Evolutionary conservation across 2,797 vertebrate species (phyloP).

Genomic region (Pagetopsis macropterus): DNA sequence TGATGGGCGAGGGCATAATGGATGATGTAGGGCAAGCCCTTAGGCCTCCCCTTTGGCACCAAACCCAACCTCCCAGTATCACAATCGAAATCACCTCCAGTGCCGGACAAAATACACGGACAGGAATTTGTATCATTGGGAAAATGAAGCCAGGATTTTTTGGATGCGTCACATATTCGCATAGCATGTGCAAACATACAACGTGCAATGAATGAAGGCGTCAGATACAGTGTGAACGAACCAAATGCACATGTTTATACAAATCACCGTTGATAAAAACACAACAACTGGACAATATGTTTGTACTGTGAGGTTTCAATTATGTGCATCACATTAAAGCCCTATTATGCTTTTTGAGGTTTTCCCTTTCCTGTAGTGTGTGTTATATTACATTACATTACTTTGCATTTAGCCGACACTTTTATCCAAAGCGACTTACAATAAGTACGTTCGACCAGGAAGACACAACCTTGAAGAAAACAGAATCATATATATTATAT

Average conservation of each 20-base stretch:
- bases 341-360: too few species aligned
- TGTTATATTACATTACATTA: too few species aligned
- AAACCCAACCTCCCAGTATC: constrained; percentile 48
- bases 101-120: constrained; percentile 31
- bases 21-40: constrained; percentile 78
- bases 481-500: too few species aligned
- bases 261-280: too few species aligned
- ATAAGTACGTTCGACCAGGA: too few species aligned
- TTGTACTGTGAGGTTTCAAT: not conserved
- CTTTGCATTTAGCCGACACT: too few species aligned
- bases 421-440: too few species aligned
- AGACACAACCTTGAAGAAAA: too few species aligned
- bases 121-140: constrained; percentile 40
- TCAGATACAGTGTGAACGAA: not conserved
- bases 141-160: constrained; percentile 11
- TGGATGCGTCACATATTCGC: constrained; percentile 2
- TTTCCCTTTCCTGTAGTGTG: too few species aligned
- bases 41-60: constrained; percentile 68
- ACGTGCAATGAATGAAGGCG: not conserved
- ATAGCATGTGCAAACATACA: constrained; percentile 12
- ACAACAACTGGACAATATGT: too few species aligned
- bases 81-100: constrained; percentile 51
- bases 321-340: not conserved
- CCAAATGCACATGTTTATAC: not conserved
- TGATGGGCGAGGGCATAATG: constrained; percentile 75